Base-by-base conservation (phyloP, 1,140 invertebrate species). In the Zaprionus capensis region DNA sequence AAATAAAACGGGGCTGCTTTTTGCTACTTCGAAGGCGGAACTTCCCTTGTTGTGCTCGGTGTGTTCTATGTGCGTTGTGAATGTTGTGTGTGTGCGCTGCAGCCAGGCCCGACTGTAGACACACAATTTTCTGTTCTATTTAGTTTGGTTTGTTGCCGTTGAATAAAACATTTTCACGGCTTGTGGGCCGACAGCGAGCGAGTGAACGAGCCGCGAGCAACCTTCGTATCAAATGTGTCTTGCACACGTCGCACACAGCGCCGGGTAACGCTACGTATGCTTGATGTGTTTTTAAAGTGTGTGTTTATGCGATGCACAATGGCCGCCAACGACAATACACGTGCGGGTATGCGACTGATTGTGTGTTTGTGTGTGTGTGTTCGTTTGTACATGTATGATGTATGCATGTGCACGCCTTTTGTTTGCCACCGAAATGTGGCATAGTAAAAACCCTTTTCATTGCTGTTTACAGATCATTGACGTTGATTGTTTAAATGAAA, bases 401-500 rank as follows among this genome's bases (percentile, higher is more conserved):
- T 85, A 81, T 87, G 81, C 74, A 81, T 76, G 75, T 78, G 69
- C 69, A 88, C 85, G 81, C 84, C 85, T 88, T 79, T 71, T 76
- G 71, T 78, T 79, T 69, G 66, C 64, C 72, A 51, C 67, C 83
- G 58, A 79, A 87, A 64, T 70, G 71, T 63, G 57, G 38, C 44
- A 56, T 57, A 55, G 71, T 70, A 68, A 82, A 86, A 90, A 76
- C 81, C 85, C 81, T 85, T 88, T 90, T 85, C 81, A 90, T 86
- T 91, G 82, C 83, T 90, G 82, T 90, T 90, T 90, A 91, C 85
- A 90, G 85, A 90, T 90, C 85, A 90, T 91, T 90, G 85, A 90
- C 86, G 86, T 91, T 90, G 85, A 90, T 90, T 90, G 85, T 90
- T 90, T 91, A 90, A 90, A 90, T 90, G 86, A 90, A 90, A 90